Percentiles rank a stretch among this genome's conserved stretches.
These are phyloP conservation scores for Prochilodus magdalenae DNA, from an alignment of 2,113 vertebrate genomes.

Conservation along the genomic window DNA sequence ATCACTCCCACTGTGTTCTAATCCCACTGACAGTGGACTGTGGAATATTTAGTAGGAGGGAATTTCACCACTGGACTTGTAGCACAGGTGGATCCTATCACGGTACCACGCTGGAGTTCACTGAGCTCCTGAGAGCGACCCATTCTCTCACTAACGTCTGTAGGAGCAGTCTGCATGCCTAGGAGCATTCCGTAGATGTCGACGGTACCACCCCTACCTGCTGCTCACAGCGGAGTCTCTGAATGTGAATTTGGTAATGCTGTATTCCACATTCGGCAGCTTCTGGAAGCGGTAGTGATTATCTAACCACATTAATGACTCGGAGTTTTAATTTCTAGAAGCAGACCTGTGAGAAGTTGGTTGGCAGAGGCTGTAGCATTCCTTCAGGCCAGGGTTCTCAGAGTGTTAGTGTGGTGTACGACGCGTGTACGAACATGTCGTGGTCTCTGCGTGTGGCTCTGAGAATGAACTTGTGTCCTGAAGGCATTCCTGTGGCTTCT, in stretches of 20 bases:
- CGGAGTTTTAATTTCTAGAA: background rate
- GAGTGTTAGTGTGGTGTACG: constrained; percentile 19
- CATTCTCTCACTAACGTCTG: too few species aligned
- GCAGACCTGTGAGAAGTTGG: background rate
- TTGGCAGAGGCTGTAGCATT: background rate
- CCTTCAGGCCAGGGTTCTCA: constrained; percentile 11
- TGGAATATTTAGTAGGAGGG: too few species aligned
- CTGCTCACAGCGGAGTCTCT: too few species aligned
- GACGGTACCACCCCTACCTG: too few species aligned
- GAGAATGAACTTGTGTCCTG: constrained; percentile 51
- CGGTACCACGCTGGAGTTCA: too few species aligned
- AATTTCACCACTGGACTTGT: too few species aligned
- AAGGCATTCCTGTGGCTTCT: constrained; percentile 51
- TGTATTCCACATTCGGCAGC: background rate
- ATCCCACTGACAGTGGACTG: too few species aligned
- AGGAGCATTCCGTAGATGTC: too few species aligned
- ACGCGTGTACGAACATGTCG: constrained; percentile 51
- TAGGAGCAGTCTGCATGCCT: too few species aligned
- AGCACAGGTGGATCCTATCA: too few species aligned
- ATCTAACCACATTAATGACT: background rate
- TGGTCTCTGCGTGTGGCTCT: constrained; percentile 37
- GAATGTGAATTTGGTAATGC: background rate
- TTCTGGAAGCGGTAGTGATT: background rate
- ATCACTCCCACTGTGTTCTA: too few species aligned
- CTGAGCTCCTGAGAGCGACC: too few species aligned